These are phyloP conservation scores for Rhodinocichla rosea DNA, from an alignment of 2,113 vertebrate genomes.

Conservation along the genomic window DNA sequence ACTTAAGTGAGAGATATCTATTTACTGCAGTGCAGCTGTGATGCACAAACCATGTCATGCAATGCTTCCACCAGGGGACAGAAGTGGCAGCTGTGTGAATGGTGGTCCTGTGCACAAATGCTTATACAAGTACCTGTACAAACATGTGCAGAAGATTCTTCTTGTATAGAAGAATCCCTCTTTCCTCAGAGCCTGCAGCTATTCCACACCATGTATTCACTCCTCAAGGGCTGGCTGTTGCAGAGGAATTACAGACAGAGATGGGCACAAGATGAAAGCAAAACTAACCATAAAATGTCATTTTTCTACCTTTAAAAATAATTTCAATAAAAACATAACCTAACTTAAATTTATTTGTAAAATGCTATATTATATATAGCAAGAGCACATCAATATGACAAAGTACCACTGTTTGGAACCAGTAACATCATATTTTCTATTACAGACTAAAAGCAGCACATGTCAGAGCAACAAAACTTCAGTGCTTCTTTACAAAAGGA, in stretches of 20 bases:
- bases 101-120: neutral
- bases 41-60: neutral
- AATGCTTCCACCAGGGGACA: neutral
- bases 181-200: neutral
- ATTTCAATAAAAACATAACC: neutral
- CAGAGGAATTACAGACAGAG: neutral
- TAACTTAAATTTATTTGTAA: slow-evolving; percentile 58
- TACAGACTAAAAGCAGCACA: slow-evolving; percentile 43
- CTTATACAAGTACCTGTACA: neutral
- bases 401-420: neutral
- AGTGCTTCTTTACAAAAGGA: slow-evolving; percentile 19
- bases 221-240: neutral
- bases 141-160: accelerated
- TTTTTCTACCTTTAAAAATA: neutral
- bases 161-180: neutral
- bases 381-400: slow-evolving; percentile 1
- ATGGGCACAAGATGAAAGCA: neutral
- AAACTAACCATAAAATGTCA: neutral
- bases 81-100: neutral
- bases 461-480: slow-evolving; percentile 44
- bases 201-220: neutral
- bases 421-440: neutral
- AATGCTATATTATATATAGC: slow-evolving; percentile 55
- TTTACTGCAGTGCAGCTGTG: neutral
- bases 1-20: neutral